Evolutionary conservation across 2,113 vertebrate genomes (phyloP), one percentile per base, ranked within the genome.

Genomic region (Burhinus bistriatus): DNA sequence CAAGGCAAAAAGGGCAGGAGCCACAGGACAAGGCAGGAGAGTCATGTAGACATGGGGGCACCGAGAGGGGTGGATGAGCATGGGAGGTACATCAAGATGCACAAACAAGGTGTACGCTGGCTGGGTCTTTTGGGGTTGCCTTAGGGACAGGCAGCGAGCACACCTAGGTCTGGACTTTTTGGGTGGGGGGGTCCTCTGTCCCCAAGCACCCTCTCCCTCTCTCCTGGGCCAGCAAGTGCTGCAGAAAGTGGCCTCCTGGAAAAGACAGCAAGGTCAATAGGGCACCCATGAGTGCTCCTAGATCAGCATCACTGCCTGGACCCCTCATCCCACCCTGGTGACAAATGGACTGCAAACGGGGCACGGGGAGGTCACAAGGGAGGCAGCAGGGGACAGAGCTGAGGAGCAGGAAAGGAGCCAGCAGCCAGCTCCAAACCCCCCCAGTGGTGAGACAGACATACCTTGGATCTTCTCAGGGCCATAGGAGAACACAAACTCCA

Each of bases 391-490:
- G 29, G 11, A 27, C 5, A 45, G 16, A 70, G 36, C 5, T 26
- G 9, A 65, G 34, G 18, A 76, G n/a, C 4, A 14, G 38, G 23
- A 79, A 83, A 84, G 44, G 15, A 71, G 49, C 30, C 13, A n/a
- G 57, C 27, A 83, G 15, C 29, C 64, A 89, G 73, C 79, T 70
- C 42, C 11, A 2, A 87, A 66, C 0, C 13, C 12, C 27, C 4
- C 3, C 0, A 1, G 51, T 9, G 9, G 44, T 36, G 76, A 59
- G n/a, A 42, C 78, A 80, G 76, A 29, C 38, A 73, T 98, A 99
- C 99, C 99, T 98, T 99, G 99, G 65, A 99, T 99, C 98, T 99
- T 99, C 97, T 99, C 99, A 1, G 99, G 99, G 32, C 99, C 99
- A 2, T 99, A 99, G 42, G 99, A 99, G 98, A 99, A 99, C 78